Evolutionary conservation across 1,140 invertebrate genomes (phyloP).

Genomic region (Drosophila subobscura): DNA sequence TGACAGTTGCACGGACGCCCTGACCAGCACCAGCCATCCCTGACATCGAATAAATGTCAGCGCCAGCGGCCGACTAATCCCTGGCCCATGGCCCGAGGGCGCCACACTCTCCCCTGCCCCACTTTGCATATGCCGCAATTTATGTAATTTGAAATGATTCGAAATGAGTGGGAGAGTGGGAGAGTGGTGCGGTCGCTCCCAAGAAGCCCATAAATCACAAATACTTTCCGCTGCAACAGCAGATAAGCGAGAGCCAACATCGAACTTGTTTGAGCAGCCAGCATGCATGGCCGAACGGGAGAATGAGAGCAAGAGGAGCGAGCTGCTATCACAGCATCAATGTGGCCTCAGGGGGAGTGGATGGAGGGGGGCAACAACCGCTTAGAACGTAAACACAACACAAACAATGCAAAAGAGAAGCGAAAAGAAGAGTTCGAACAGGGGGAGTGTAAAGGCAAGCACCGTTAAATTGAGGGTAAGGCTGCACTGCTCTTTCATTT

Average conservation of each 20-base stretch:
- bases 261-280: slow-evolving; percentile 65
- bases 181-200: not conserved
- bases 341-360: slow-evolving; percentile 9
- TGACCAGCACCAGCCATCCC: not conserved
- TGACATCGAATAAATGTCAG: slow-evolving; percentile 42
- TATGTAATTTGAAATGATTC: slow-evolving; percentile 72
- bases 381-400: slow-evolving; percentile 77
- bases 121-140: slow-evolving; percentile 51
- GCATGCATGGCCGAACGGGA: slow-evolving; percentile 10
- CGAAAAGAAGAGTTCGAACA: slow-evolving; percentile 7
- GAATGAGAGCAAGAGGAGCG: slow-evolving; percentile 20
- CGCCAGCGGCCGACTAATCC: slow-evolving; percentile 47
- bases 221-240: slow-evolving; percentile 41
- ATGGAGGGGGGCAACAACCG: slow-evolving; percentile 51
- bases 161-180: slow-evolving; percentile 32
- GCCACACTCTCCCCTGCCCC: not conserved
- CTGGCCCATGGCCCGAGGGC: slow-evolving; percentile 18
- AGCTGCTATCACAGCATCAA: slow-evolving; percentile 43
- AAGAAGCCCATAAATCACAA: slow-evolving; percentile 61
- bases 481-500: too few relatives aligned
- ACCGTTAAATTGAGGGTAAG: too few relatives aligned
- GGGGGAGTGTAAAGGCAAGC: too few relatives aligned
- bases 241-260: slow-evolving; percentile 47
- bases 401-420: slow-evolving; percentile 45
- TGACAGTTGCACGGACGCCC: not conserved